These are phyloP conservation scores for Asteroscopus sphinx DNA, from an alignment of 2,888 invertebrate genomes.

Conservation along the genomic window DNA sequence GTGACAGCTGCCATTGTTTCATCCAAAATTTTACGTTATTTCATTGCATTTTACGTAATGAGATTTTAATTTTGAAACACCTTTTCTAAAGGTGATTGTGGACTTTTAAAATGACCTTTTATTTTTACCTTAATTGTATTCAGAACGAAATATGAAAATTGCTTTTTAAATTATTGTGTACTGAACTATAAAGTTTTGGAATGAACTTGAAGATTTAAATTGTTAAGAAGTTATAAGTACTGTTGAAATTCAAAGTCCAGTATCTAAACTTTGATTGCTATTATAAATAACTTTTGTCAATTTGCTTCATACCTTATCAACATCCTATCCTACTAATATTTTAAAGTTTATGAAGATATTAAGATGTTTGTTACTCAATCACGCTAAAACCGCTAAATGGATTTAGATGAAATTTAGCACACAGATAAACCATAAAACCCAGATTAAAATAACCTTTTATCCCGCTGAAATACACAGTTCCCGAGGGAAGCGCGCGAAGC, in stretches of 20 bases:
- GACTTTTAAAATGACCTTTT: slow-evolving; percentile 36
- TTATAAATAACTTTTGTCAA: slow-evolving; percentile 4
- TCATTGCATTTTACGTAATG: slow-evolving; percentile 63
- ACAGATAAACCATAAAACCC: too few species aligned
- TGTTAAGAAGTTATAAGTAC: slow-evolving; percentile 27
- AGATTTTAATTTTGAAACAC: slow-evolving; percentile 66
- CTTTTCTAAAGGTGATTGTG: slow-evolving; percentile 57
- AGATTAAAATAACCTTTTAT: too few species aligned
- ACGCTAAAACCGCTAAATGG: too few species aligned
- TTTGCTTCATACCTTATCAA: too few species aligned
- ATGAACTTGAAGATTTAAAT: slow-evolving; percentile 30
- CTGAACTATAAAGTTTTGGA: slow-evolving; percentile 24
- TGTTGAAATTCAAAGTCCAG: slow-evolving; percentile 14
- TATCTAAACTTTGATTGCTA: slow-evolving; percentile 14
- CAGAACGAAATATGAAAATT: slow-evolving; percentile 38
- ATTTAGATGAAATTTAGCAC: too few species aligned
- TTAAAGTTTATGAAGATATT: too few species aligned
- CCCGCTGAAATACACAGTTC: too few species aligned
- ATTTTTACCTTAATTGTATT: slow-evolving; percentile 39
- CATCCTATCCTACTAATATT: too few species aligned
- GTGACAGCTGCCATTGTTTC: slow-evolving; percentile 65
- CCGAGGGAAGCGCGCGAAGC: too few species aligned
- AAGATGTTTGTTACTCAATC: too few species aligned
- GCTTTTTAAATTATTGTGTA: slow-evolving; percentile 40
- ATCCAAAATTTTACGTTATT: slow-evolving; percentile 58